phyloP scores from a whole-genome alignment of 1,140 invertebrate genomes.

The Drosophila mayri region DNA sequence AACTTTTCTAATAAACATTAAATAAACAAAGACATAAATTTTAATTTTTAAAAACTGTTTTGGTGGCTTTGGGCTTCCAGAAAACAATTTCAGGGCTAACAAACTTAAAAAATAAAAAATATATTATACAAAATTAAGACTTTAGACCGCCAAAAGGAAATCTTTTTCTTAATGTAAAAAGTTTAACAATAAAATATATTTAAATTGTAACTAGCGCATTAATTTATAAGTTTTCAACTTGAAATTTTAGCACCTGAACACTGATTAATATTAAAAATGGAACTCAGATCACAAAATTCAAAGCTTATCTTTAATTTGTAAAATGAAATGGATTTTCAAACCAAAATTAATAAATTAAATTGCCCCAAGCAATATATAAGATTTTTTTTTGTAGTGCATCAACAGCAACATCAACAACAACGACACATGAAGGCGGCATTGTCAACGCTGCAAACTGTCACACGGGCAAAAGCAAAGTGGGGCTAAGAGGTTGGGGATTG shows the following conservation, averaged over 20 bases:
- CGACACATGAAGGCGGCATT: conserved; percentile 77
- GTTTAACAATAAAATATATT: too few species aligned
- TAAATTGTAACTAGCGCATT: too few species aligned
- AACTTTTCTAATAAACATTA: neutral
- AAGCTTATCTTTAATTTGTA: neutral
- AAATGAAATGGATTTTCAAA: too few species aligned
- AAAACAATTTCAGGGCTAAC: too few species aligned
- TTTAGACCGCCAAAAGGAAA: neutral
- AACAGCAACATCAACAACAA: conserved; percentile 47
- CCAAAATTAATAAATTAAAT: neutral
- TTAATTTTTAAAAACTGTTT: too few species aligned
- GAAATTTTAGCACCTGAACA: too few species aligned
- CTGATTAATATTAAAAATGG: too few species aligned
- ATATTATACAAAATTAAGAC: neutral
- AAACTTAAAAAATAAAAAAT: too few species aligned
- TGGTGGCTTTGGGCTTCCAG: too few species aligned
- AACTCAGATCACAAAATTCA: neutral
- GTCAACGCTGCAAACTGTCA: conserved; percentile 62
- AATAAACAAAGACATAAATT: neutral
- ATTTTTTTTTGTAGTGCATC: neutral
- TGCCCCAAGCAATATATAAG: accelerated
- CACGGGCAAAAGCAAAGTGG: conserved; percentile 1
- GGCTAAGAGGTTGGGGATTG: neutral
- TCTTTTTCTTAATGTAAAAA: neutral
- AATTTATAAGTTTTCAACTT: too few species aligned